phyloP scores from a whole-genome alignment of 2,113 vertebrate species.

The Notarius lentiginosus region DNA sequence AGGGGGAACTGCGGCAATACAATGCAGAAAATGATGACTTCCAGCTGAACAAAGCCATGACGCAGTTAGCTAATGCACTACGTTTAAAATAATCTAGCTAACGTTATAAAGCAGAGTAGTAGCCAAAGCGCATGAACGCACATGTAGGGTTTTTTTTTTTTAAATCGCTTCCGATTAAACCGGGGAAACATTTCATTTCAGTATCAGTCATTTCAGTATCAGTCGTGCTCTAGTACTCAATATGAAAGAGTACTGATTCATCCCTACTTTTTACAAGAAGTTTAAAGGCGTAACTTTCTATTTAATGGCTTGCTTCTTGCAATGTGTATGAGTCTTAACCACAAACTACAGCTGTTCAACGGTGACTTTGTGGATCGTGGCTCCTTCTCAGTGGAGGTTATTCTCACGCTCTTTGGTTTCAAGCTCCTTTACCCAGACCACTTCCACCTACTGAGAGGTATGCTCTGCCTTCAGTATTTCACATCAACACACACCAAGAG shows the following conservation, averaged over 20 bases:
- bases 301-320: neutral
- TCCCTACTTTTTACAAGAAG: neutral
- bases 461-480: conserved; percentile 46
- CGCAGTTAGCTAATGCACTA: neutral
- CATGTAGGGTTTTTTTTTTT: no score
- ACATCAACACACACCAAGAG: neutral
- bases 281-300: neutral
- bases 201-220: neutral
- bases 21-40: neutral
- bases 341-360: conserved; percentile 84
- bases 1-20: neutral
- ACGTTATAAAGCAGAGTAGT: neutral
- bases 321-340: conserved; percentile 29
- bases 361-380: conserved; percentile 93
- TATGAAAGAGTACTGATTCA: neutral
- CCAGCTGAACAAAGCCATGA: neutral
- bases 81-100: neutral
- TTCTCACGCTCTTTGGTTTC: conserved; percentile 91
- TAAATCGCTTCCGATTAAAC: no score
- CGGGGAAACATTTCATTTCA: neutral
- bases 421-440: conserved; percentile 88
- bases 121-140: neutral
- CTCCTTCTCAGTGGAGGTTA: conserved; percentile 92
- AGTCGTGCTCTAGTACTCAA: no score
- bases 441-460: conserved; percentile 89